These are phyloP conservation scores for Tinamus guttatus DNA, from an alignment of 2,113 vertebrate genomes.

Conservation along the genomic window DNA sequence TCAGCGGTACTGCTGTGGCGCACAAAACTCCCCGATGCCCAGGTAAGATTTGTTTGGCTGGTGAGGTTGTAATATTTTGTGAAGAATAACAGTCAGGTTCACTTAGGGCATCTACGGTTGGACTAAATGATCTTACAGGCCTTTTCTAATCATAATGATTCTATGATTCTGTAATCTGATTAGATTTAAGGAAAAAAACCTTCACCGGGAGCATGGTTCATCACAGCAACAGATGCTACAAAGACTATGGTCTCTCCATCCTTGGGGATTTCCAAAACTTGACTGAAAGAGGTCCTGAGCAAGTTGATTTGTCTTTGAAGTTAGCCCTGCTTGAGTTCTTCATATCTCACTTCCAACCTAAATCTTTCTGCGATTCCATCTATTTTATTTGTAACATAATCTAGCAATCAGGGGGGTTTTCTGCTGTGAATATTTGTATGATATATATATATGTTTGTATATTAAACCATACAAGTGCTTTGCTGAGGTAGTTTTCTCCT, in stretches of 20 bases:
- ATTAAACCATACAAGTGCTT: not conserved
- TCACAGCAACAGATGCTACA: not conserved
- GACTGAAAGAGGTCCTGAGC: not conserved
- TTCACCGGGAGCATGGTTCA: not conserved
- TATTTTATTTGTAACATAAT: not conserved
- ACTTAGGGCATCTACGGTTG: not conserved
- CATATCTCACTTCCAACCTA: not conserved
- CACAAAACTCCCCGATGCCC: constrained; percentile 97
- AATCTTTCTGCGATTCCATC: not conserved
- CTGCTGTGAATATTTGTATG: not conserved
- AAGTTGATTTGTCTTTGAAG: not conserved
- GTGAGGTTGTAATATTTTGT: not conserved
- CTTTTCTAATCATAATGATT: no score
- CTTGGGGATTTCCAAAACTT: not conserved
- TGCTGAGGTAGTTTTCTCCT: not conserved
- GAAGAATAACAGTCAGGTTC: not conserved
- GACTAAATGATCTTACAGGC: no score
- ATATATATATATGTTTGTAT: not conserved
- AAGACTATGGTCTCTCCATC: not conserved
- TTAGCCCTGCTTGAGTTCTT: accelerated
- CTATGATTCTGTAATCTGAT: not conserved
- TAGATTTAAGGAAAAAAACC: not conserved
- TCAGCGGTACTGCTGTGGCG: constrained; percentile 95
- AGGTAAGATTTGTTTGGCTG: constrained; percentile 76
- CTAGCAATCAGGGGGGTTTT: not conserved